These are phyloP conservation scores for Andrena dorsata DNA, from an alignment of 2,888 invertebrate species.

Conservation along the genomic window DNA sequence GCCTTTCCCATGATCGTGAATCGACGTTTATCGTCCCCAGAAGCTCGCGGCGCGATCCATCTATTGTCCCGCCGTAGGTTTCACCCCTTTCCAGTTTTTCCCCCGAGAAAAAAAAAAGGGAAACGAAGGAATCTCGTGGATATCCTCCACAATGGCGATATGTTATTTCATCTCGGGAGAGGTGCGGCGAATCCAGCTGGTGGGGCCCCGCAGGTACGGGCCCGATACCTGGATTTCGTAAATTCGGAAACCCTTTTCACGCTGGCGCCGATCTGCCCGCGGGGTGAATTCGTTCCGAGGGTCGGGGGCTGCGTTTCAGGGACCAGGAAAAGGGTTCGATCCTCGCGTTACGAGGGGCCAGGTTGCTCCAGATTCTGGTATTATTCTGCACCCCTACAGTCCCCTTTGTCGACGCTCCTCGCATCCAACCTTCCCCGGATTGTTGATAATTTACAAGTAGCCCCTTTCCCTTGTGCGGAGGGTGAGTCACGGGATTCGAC, in stretches of 20 bases:
- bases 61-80: conserved; percentile 57
- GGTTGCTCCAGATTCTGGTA: conserved; percentile 33
- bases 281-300: conserved; percentile 31
- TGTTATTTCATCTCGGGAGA: conserved; percentile 70
- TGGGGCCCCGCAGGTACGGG: conserved; percentile 44
- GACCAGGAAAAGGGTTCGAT: conserved; percentile 34
- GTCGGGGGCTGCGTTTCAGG: conserved; percentile 3
- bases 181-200: conserved; percentile 54
- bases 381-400: conserved; percentile 2
- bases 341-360: conserved; percentile 31
- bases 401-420: neutral
- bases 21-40: conserved; percentile 30
- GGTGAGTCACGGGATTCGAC: neutral
- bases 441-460: conserved; percentile 23
- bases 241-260: conserved; percentile 70
- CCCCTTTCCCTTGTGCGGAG: neutral
- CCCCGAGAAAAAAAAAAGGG: conserved; percentile 50
- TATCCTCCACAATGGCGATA: conserved; percentile 50
- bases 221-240: conserved; percentile 63
- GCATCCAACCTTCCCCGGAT: neutral
- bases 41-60: conserved; percentile 31
- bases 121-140: conserved; percentile 44
- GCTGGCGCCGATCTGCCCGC: conserved; percentile 40
- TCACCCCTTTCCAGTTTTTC: conserved; percentile 70
- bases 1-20: conserved; percentile 52